Evolutionary conservation across 2,888 invertebrate species (phyloP).

Genomic region (Volucella bombylans): DNA sequence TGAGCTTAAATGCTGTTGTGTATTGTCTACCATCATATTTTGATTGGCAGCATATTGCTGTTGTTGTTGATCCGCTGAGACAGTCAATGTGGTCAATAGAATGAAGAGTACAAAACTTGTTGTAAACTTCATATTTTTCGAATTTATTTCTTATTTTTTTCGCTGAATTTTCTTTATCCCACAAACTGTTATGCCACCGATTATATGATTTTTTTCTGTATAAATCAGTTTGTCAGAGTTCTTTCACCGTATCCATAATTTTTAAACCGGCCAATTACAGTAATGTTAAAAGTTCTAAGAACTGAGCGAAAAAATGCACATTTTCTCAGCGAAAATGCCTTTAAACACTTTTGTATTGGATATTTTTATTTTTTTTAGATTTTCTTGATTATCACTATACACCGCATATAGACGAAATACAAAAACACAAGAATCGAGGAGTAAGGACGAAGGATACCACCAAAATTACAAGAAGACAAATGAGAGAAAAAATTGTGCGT

Average conservation of each 20-base stretch:
- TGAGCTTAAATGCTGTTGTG: constrained; percentile 64
- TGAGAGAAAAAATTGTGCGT: constrained; percentile 65
- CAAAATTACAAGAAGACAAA: constrained; percentile 64
- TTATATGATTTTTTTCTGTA: constrained; percentile 13
- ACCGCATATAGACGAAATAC: constrained; percentile 25
- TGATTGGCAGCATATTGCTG: constrained; percentile 72
- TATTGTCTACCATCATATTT: constrained; percentile 68
- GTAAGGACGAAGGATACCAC: constrained; percentile 66
- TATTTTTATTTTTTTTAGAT: constrained; percentile 33
- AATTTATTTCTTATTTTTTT: constrained; percentile 26
- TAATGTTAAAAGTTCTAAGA: constrained; percentile 43
- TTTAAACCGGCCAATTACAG: constrained; percentile 38
- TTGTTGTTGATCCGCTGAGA: constrained; percentile 68
- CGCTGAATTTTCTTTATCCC: constrained; percentile 61
- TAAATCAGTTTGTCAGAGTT: constrained; percentile 61
- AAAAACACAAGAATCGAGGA: constrained; percentile 38
- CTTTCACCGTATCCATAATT: constrained; percentile 68
- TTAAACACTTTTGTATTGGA: background rate
- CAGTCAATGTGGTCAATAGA: constrained; percentile 61
- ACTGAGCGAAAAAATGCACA: constrained; percentile 65
- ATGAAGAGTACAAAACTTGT: constrained; percentile 58
- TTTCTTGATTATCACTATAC: constrained; percentile 32
- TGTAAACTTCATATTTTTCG: constrained; percentile 58
- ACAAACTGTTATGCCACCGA: constrained; percentile 44
- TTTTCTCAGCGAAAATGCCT: constrained; percentile 41